Conservation (phyloP, 2,888 invertebrate species). For the Xestia xanthographa region DNA sequence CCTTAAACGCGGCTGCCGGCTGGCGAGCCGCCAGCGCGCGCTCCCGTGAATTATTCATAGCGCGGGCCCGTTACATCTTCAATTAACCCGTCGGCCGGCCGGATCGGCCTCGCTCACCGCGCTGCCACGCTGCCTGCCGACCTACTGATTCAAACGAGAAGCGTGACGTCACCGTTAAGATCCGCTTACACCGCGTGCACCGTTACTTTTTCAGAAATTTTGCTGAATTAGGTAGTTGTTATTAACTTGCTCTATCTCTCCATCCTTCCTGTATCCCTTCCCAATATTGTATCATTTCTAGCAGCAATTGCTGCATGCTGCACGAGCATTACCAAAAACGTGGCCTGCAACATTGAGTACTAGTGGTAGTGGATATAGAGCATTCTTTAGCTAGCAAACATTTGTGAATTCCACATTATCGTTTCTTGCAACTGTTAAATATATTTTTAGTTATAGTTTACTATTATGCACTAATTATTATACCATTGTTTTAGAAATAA, state of each 20-base stretch:
- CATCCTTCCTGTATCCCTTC: background rate
- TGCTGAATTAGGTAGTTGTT: background rate
- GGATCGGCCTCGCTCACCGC: slow-evolving; percentile 55
- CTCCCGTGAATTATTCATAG: slow-evolving; percentile 72
- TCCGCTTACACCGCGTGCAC: slow-evolving; percentile 1
- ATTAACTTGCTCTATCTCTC: background rate
- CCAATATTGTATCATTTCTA: background rate
- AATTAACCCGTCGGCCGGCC: slow-evolving; percentile 69
- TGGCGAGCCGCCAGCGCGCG: slow-evolving; percentile 64
- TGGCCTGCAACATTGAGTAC: background rate
- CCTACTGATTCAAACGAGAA: slow-evolving; percentile 51
- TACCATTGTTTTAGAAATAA: too few relatives aligned
- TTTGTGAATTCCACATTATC: too few relatives aligned
- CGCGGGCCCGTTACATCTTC: slow-evolving; percentile 72
- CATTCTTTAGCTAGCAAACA: too few relatives aligned
- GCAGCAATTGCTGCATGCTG: background rate
- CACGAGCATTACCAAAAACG: background rate
- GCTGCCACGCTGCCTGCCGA: slow-evolving; percentile 31
- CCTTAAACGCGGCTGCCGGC: slow-evolving; percentile 56
- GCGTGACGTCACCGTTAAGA: slow-evolving; percentile 43
- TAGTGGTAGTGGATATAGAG: background rate
- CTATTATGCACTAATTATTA: too few relatives aligned
- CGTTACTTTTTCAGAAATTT: background rate
- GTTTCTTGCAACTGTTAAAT: too few relatives aligned
- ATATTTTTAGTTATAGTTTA: too few relatives aligned